Evolutionary conservation across 2,797 vertebrate genomes (phyloP).

Genomic region (Gadopsis bispinosus): DNA sequence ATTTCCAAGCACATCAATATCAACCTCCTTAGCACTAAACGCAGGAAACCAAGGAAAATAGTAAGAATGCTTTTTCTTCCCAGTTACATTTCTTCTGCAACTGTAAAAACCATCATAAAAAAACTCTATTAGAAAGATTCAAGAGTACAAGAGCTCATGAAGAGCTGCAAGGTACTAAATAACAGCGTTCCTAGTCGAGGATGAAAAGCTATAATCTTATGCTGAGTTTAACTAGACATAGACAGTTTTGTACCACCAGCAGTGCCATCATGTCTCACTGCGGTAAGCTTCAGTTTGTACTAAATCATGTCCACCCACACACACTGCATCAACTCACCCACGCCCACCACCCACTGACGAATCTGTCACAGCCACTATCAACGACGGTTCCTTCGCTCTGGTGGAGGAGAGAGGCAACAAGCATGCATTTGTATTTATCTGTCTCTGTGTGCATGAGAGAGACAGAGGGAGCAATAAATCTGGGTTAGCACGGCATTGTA

Average conservation of each 20-base stretch:
- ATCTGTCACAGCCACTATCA: constrained; percentile 64
- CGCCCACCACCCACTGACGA: constrained; percentile 58
- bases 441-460: neutral
- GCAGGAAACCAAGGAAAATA: neutral
- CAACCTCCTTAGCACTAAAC: neutral
- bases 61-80: neutral
- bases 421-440: constrained; percentile 19
- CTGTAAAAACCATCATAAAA: neutral
- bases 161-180: constrained; percentile 10
- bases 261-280: constrained; percentile 33
- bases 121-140: neutral
- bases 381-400: too few relatives aligned
- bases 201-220: constrained; percentile 47
- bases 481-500: constrained; percentile 28
- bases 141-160: neutral
- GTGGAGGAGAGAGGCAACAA: constrained; percentile 12
- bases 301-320: constrained; percentile 65
- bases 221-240: constrained; percentile 37
- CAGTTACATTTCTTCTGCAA: neutral
- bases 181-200: constrained; percentile 28
- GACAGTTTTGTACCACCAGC: constrained; percentile 43
- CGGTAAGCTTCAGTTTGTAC: constrained; percentile 36
- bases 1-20: constrained; percentile 1
- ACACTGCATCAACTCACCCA: constrained; percentile 53
- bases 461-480: constrained; percentile 35